Evolutionary conservation across 2,113 vertebrate genomes (phyloP).

Genomic region (Oryzias curvinotus): DNA sequence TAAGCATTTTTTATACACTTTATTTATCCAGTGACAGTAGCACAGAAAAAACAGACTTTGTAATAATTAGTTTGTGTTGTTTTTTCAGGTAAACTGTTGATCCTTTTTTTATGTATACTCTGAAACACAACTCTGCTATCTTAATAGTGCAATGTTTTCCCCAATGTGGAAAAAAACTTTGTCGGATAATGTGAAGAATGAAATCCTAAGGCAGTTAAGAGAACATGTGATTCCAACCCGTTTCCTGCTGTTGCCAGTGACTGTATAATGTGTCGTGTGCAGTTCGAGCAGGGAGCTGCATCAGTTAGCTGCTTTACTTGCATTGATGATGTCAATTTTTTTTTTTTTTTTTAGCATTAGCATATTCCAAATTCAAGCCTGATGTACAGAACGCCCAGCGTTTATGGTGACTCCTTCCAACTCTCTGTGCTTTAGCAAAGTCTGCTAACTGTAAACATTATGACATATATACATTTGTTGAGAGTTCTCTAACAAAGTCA

Average conservation of each 20-base stretch:
- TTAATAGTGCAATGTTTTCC: conserved; percentile 29
- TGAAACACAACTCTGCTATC: conserved; percentile 12
- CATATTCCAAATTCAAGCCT: conserved; percentile 40
- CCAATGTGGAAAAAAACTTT: conserved; percentile 15
- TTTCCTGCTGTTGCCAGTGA: conserved; percentile 47
- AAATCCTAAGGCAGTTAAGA: conserved; percentile 30
- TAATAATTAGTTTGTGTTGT: conserved; percentile 19
- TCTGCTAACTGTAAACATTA: conserved; percentile 4
- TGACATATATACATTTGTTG: neutral
- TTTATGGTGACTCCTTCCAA: conserved; percentile 13
- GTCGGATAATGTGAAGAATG: conserved; percentile 47
- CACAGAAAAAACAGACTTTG: conserved; percentile 7
- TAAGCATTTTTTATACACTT: neutral
- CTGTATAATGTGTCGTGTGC: conserved; percentile 29
- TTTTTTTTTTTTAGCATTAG: conserved; percentile 17
- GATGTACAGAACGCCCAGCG: conserved; percentile 47
- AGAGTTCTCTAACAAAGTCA: neutral
- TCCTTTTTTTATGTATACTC: conserved; percentile 13
- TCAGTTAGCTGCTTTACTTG: conserved; percentile 30
- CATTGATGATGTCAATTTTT: conserved; percentile 18
- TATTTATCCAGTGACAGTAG: conserved; percentile 3
- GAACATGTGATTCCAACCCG: conserved; percentile 43
- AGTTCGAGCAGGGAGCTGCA: conserved; percentile 22
- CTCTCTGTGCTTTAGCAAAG: conserved; percentile 8
- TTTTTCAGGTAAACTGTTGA: conserved; percentile 16